Conservation (phyloP, 2,113 vertebrate genomes). For the Acrocephalus arundinaceus region DNA sequence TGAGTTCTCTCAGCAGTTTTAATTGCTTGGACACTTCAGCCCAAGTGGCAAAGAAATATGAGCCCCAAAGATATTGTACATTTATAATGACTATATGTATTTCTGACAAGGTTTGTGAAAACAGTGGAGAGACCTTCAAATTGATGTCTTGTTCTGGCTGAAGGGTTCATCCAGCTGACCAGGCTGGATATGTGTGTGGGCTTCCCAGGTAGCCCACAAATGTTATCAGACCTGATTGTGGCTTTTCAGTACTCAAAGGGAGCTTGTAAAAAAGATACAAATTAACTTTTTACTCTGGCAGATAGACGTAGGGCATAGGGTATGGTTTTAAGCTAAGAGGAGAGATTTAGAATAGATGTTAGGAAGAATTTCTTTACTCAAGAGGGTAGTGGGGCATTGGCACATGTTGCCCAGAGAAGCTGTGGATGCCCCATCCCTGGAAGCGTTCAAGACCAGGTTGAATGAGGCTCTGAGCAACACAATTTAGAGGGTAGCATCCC, state of each 20-base stretch:
- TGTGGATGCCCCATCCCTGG: neutral
- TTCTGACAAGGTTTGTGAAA: neutral
- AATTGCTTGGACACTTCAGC: neutral
- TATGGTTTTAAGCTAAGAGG: neutral
- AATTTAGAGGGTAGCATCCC: neutral
- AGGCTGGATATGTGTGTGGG: accelerated
- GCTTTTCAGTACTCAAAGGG: neutral
- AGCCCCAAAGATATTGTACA: neutral
- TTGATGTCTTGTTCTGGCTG: neutral
- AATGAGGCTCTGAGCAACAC: neutral
- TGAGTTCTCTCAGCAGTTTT: neutral
- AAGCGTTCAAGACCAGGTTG: neutral
- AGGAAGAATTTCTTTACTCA: neutral
- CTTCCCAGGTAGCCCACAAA: neutral
- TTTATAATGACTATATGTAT: neutral
- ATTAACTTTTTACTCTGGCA: neutral
- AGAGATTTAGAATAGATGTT: neutral
- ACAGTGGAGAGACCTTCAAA: neutral
- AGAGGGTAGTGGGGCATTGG: neutral
- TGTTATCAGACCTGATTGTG: neutral
- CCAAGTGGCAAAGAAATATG: neutral
- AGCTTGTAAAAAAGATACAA: neutral
- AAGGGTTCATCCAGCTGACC: neutral
- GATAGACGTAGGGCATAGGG: no score
- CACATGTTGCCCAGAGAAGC: neutral